phyloP scores from a whole-genome alignment of 2,888 invertebrate species.

The Phymatocera aterrima region DNA sequence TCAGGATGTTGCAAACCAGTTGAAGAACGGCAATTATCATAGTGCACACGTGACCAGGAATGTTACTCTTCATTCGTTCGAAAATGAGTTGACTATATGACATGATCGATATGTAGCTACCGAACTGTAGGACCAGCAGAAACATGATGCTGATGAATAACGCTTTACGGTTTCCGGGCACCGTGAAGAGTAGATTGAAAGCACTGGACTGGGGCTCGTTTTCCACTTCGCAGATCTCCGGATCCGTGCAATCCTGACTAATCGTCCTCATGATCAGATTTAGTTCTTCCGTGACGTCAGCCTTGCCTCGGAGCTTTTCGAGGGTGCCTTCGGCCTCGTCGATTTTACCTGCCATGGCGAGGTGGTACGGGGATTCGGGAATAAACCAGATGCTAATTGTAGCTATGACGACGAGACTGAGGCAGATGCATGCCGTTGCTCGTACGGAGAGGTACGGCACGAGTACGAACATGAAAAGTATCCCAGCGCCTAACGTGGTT shows the following conservation, averaged over 20 bases:
- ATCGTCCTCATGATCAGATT: slow-evolving; percentile 54
- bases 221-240: not conserved
- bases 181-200: slow-evolving; percentile 59
- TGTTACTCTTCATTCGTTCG: slow-evolving; percentile 54
- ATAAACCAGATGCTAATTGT: slow-evolving; percentile 70
- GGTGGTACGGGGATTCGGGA: slow-evolving; percentile 76
- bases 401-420: slow-evolving; percentile 67
- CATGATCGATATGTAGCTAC: slow-evolving; percentile 67
- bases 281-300: slow-evolving; percentile 77
- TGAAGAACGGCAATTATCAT: slow-evolving; percentile 61
- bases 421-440: slow-evolving; percentile 61
- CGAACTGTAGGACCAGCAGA: slow-evolving; percentile 75
- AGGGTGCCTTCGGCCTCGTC: slow-evolving; percentile 73
- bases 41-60: slow-evolving; percentile 58
- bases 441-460: slow-evolving; percentile 62
- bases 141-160: slow-evolving; percentile 72
- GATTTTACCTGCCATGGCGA: slow-evolving; percentile 63
- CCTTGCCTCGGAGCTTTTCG: slow-evolving; percentile 73
- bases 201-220: slow-evolving; percentile 8
- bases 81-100: slow-evolving; percentile 74
- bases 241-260: not conserved
- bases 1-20: slow-evolving; percentile 64
- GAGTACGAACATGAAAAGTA: slow-evolving; percentile 62
- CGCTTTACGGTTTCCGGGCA: slow-evolving; percentile 68
- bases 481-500: slow-evolving; percentile 74